Percentiles rank a stretch among this genome's conserved stretches.
These are phyloP conservation scores for Cololabis saira DNA, from an alignment of 2,113 vertebrate genomes.

Conservation along the genomic window DNA sequence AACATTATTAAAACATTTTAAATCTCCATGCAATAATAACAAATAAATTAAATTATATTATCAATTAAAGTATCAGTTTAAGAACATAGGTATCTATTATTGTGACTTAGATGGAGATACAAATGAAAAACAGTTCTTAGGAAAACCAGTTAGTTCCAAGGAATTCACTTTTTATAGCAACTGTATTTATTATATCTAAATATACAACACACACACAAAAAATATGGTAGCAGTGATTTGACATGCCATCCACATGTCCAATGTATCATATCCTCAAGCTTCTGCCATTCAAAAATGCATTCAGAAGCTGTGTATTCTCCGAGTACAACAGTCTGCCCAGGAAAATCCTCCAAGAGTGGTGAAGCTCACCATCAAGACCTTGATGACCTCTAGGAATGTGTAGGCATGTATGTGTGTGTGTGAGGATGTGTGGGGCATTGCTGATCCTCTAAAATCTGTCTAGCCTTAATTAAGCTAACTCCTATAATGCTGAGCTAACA, in stretches of 20 bases:
- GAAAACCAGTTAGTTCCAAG: too few relatives aligned
- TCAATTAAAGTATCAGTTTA: too few relatives aligned
- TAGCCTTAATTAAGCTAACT: slow-evolving; percentile 68
- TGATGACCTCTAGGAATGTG: slow-evolving; percentile 18
- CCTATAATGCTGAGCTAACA: slow-evolving; percentile 59
- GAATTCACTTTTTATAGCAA: too few relatives aligned
- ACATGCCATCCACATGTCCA: neutral
- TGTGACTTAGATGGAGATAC: too few relatives aligned
- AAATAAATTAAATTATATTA: too few relatives aligned
- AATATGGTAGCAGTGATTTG: neutral
- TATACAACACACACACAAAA: too few relatives aligned
- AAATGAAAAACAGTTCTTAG: too few relatives aligned
- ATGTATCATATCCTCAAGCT: neutral
- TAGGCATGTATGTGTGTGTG: slow-evolving; percentile 10
- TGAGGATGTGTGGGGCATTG: slow-evolving; percentile 24
- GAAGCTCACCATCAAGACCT: slow-evolving; percentile 7
- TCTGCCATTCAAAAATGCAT: neutral
- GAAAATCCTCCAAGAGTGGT: neutral
- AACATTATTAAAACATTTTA: too few relatives aligned
- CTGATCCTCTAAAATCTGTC: slow-evolving; percentile 57
- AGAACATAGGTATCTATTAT: too few relatives aligned
- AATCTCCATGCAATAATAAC: too few relatives aligned
- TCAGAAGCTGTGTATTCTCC: neutral
- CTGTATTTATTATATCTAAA: too few relatives aligned
- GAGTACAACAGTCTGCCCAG: neutral